Evolutionary conservation across 2,888 invertebrate species (phyloP).

Genomic region (Agonopterix alstromeriana): DNA sequence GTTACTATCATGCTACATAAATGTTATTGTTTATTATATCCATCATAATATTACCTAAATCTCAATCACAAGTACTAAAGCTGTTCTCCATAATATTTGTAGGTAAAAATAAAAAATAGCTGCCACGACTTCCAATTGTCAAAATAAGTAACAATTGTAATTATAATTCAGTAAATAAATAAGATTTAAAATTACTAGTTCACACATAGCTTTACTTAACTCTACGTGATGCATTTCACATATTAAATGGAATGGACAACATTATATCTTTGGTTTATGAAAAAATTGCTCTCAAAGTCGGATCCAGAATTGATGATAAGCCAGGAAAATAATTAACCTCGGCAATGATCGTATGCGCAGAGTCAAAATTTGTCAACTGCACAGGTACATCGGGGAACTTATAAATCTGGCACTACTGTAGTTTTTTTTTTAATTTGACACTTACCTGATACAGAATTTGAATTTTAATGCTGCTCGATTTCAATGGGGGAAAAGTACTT

Average conservation of each 20-base stretch:
- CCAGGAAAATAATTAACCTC: too few relatives aligned
- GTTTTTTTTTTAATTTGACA: too few relatives aligned
- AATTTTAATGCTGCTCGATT: too few relatives aligned
- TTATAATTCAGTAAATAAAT: conserved; percentile 5
- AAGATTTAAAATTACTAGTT: conserved; percentile 4
- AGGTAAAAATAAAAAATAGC: not conserved
- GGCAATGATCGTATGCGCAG: too few relatives aligned
- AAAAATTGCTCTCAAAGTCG: conserved; percentile 15
- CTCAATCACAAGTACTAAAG: not conserved
- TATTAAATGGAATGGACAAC: conserved; percentile 10
- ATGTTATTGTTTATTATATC: not conserved
- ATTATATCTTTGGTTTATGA: conserved; percentile 45
- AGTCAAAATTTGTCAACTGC: too few relatives aligned
- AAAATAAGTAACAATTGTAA: conserved; percentile 1
- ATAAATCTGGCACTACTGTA: too few relatives aligned
- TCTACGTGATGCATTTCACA: conserved; percentile 3
- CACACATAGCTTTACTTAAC: conserved; percentile 7
- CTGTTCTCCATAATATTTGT: not conserved
- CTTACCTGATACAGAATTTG: too few relatives aligned
- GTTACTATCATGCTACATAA: not conserved
- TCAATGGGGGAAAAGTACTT: too few relatives aligned
- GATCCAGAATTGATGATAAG: too few relatives aligned
- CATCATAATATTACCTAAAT: not conserved
- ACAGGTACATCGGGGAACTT: too few relatives aligned
- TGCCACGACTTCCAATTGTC: not conserved